Evolutionary conservation across 1,140 invertebrate species (phyloP).

Genomic region (Telenomus remus): DNA sequence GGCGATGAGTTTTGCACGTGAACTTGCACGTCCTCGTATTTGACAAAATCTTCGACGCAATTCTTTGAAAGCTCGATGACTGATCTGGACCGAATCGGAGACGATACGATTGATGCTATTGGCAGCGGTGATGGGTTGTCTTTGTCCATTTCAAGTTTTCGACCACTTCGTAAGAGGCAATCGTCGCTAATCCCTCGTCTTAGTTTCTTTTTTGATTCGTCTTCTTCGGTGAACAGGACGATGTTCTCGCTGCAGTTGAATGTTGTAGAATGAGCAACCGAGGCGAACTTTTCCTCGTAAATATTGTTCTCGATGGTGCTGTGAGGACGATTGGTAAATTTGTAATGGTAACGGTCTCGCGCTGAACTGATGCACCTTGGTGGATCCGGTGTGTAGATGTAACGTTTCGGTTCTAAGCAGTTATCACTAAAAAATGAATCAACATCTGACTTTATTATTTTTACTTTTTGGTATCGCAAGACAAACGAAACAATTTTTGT

Average conservation of each 20-base stretch:
- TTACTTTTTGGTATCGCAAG: no score
- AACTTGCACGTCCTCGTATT: slow-evolving; percentile 13
- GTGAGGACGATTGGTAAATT: slow-evolving; percentile 12
- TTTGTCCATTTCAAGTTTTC: slow-evolving; percentile 42
- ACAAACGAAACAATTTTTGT: no score
- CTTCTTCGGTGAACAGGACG: slow-evolving; percentile 20
- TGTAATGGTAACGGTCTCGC: slow-evolving; percentile 20
- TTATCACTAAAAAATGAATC: slow-evolving; percentile 50
- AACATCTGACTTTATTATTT: no score
- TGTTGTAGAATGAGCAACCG: slow-evolving; percentile 23
- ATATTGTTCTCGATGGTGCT: slow-evolving; percentile 33
- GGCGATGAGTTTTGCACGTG: slow-evolving; percentile 6
- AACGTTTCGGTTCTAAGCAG: slow-evolving; percentile 58
- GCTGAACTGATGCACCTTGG: slow-evolving; percentile 44
- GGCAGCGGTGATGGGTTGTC: slow-evolving; percentile 7
- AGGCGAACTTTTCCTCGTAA: slow-evolving; percentile 19
- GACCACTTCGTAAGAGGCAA: slow-evolving; percentile 55
- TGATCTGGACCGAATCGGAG: slow-evolving; percentile 30
- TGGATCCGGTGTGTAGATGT: slow-evolving; percentile 46
- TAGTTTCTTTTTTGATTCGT: slow-evolving; percentile 25
- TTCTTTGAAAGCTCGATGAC: slow-evolving; percentile 26
- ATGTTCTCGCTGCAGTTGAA: slow-evolving; percentile 36
- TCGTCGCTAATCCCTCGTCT: slow-evolving; percentile 62
- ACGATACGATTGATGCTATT: slow-evolving; percentile 20
- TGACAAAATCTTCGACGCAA: slow-evolving; percentile 11